phyloP scores from a whole-genome alignment of 2,113 vertebrate species.

The Glaucidium brasilianum region DNA sequence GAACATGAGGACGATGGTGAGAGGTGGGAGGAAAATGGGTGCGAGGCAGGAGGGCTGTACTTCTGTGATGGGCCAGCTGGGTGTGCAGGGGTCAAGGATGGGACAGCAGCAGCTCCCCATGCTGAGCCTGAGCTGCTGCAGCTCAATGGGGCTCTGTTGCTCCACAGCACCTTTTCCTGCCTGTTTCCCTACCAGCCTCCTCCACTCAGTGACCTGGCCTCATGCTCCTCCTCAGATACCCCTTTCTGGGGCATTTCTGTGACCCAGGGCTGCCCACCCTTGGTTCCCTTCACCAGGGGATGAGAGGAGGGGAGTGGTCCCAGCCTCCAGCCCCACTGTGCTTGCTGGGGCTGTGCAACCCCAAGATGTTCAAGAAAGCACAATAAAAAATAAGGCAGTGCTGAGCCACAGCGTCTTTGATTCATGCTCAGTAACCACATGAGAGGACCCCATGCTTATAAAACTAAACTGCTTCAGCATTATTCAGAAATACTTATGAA shows the following conservation, averaged over 20 bases:
- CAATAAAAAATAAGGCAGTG: not conserved
- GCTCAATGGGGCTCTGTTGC: not conserved
- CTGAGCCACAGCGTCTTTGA: not conserved
- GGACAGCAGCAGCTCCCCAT: not conserved
- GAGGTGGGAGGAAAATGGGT: not conserved
- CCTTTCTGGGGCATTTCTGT: not conserved
- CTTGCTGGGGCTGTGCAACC: not conserved
- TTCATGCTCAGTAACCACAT: constrained; percentile 28
- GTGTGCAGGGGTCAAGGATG: not conserved
- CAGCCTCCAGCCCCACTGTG: not conserved
- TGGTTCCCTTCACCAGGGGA: accelerated
- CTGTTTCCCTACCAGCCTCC: not conserved
- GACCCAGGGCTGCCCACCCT: not conserved
- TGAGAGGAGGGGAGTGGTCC: not conserved
- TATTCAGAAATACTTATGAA: constrained; percentile 45
- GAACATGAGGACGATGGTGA: accelerated
- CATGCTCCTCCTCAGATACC: not conserved
- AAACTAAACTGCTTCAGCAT: constrained; percentile 9
- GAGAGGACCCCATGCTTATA: constrained; percentile 12
- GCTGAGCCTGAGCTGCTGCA: not conserved
- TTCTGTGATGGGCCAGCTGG: not conserved
- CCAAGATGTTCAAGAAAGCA: not conserved
- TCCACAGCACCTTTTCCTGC: not conserved
- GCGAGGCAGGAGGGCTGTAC: not conserved
- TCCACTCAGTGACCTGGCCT: accelerated